Conservation (phyloP, 2,113 vertebrate species). For the Lucifuga dentata region DNA sequence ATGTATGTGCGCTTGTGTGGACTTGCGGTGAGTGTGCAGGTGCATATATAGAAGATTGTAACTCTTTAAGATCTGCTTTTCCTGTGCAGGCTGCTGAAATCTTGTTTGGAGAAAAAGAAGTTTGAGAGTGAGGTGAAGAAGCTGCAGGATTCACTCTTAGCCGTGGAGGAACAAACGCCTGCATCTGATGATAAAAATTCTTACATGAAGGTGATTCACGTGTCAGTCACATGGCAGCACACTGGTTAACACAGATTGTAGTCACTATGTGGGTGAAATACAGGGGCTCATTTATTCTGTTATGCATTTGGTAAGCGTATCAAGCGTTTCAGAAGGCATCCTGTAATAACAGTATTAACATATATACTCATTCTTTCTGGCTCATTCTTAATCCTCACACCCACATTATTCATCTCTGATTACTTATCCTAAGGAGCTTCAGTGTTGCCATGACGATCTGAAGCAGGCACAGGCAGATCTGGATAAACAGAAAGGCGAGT, state of each 20-base stretch:
- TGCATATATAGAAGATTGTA: no score
- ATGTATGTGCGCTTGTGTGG: not conserved
- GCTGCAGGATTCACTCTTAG: slow-evolving; percentile 73
- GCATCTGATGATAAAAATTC: slow-evolving; percentile 61
- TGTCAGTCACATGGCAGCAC: not conserved
- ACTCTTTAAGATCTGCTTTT: slow-evolving; percentile 8
- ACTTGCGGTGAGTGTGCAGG: no score
- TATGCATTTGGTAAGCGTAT: slow-evolving; percentile 10
- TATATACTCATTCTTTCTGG: not conserved
- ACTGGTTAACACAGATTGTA: slow-evolving; percentile 28
- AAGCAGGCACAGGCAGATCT: slow-evolving; percentile 70
- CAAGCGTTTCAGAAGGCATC: not conserved
- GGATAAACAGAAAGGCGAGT: slow-evolving; percentile 75
- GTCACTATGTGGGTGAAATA: slow-evolving; percentile 43
- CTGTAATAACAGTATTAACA: slow-evolving; percentile 11
- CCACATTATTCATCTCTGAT: slow-evolving; percentile 45
- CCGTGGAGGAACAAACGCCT: slow-evolving; percentile 75
- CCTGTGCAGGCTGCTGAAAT: slow-evolving; percentile 85
- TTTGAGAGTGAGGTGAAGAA: slow-evolving; percentile 86
- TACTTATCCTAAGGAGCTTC: slow-evolving; percentile 82
- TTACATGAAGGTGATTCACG: slow-evolving; percentile 66
- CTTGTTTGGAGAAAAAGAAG: slow-evolving; percentile 87
- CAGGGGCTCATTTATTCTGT: slow-evolving; percentile 28
- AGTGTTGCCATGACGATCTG: slow-evolving; percentile 75
- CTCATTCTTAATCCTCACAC: slow-evolving; percentile 23